Evolutionary conservation across 1,140 invertebrate genomes (phyloP), one percentile per base, ranked within the genome.

Genomic region (Drosophila insularis): DNA sequence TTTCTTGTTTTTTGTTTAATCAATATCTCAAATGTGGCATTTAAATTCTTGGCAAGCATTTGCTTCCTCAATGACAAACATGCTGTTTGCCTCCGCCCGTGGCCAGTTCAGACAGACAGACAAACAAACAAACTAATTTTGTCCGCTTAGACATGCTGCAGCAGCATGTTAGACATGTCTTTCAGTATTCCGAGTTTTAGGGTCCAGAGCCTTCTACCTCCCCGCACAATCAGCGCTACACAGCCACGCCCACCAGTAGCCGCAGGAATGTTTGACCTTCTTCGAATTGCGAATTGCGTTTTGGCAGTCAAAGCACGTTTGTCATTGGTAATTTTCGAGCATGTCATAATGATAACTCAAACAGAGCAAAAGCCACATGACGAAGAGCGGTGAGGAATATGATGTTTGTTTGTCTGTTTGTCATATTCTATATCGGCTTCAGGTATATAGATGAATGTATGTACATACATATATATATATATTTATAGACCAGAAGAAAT

Each of bases 261-360:
- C 27, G 63, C 56, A 63, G 46, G 23, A 63, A 78, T 53, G 40
- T 71, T 69, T 78, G 74, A 77, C 74, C 74, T 78, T 78, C 74
- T 40, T 31, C 39, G 8, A 3, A 10, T 11, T 6, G 23, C 39
- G 8, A 3, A 10, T 11, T 6, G 23, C 17, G 27, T 64, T 75
- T 76, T 63, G 19, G 31, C 58, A 87, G 77, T 84, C 84, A 40
- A 32, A 63, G 70, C 84, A 87, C 84, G 84, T 87, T 82, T 84
- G 85, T 87, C 84, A 87, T 87, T 87, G 84, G 84, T 89, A 87
- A 87, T 87, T 89, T 87, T 46, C 70, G 77, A 87, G 85, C 84
- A 89, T 87, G 84, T 80, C 84, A 87, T 89, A 87, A 87, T 87
- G 85, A 87, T 87, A 87, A 89, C 80, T 82, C 84, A 89, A 87